phyloP scores from a whole-genome alignment of 2,797 vertebrate genomes.

The Meda fulgida region DNA sequence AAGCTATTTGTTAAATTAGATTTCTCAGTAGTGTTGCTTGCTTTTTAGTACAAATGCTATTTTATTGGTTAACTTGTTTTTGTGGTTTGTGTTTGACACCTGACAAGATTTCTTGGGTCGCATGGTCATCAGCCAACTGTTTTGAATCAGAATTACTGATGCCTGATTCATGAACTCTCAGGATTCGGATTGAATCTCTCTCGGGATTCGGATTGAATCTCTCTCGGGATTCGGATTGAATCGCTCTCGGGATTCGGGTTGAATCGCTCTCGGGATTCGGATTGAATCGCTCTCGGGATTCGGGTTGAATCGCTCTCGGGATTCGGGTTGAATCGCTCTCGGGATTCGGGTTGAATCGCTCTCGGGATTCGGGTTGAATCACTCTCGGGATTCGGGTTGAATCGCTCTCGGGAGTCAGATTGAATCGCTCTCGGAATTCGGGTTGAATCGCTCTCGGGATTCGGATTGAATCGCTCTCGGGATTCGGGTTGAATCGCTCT shows the following conservation, averaged over 20 bases:
- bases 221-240: background rate
- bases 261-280: background rate
- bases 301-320: background rate
- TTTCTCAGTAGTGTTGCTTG: background rate
- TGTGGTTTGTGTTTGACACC: background rate
- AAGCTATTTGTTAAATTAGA: background rate
- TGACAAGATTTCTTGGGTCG: background rate
- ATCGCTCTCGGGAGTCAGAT: background rate
- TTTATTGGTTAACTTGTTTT: background rate
- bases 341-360: background rate
- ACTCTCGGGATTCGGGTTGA: rapidly evolving
- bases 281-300: background rate
- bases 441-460: too few relatives aligned
- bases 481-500: background rate
- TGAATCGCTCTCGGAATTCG: background rate
- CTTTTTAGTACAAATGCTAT: background rate
- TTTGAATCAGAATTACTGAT: background rate
- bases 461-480: background rate
- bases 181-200: too few relatives aligned
- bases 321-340: background rate
- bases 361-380: background rate
- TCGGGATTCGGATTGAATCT: background rate
- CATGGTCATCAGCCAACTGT: background rate
- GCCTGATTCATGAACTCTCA: background rate
- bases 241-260: background rate